Conservation (phyloP, 2,888 invertebrate genomes). For the Athripsodes cinereus region DNA sequence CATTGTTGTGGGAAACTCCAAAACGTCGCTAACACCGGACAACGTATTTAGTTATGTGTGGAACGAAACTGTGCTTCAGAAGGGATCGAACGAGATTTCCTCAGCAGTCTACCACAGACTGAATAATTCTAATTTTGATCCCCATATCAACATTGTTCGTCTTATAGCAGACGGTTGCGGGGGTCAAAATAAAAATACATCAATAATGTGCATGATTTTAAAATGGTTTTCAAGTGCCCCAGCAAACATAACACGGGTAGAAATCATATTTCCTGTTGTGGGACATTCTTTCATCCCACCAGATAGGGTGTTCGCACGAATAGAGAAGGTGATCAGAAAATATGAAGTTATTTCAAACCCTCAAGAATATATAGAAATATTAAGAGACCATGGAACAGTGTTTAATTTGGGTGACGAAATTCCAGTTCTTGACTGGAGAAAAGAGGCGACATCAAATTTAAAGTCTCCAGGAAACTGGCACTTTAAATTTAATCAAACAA, state of each 20-base stretch:
- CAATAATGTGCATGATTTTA: conserved; percentile 27
- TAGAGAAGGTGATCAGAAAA: conserved; percentile 28
- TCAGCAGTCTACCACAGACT: conserved; percentile 30
- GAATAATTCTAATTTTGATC: conserved; percentile 15
- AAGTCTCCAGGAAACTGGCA: conserved; percentile 15
- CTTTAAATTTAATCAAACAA: conserved; percentile 10
- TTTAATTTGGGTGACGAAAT: not conserved
- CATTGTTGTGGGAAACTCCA: conserved; percentile 27
- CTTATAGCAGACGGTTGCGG: conserved; percentile 21
- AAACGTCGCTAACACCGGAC: conserved; percentile 21
- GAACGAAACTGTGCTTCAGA: conserved; percentile 29
- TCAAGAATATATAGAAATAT: not conserved
- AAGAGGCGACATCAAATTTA: conserved; percentile 6
- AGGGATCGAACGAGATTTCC: conserved; percentile 32
- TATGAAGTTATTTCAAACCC: conserved; percentile 10
- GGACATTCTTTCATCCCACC: conserved; percentile 29
- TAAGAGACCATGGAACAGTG: conserved; percentile 1
- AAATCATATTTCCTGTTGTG: conserved; percentile 28
- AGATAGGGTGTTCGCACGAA: conserved; percentile 23
- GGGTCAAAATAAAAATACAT: conserved; percentile 30
- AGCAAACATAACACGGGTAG: conserved; percentile 15
- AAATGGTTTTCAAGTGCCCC: conserved; percentile 24
- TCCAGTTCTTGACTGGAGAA: conserved; percentile 5
- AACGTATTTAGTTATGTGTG: conserved; percentile 30
- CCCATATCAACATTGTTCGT: conserved; percentile 4